phyloP scores from a whole-genome alignment of 2,888 invertebrate species.

The Mimas tiliae region DNA sequence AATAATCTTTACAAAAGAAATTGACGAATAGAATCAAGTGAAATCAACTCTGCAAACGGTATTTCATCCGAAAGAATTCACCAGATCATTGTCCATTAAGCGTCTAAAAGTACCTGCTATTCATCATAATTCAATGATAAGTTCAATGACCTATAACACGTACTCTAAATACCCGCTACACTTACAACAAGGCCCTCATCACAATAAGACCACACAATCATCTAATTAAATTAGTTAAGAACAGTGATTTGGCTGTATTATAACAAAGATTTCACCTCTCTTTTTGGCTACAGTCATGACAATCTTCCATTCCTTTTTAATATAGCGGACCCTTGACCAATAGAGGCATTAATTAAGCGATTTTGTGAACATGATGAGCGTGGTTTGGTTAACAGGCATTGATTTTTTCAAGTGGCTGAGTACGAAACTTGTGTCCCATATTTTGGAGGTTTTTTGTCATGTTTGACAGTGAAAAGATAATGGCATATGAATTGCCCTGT shows the following conservation, averaged over 20 bases:
- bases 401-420: conserved; percentile 14
- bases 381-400: conserved; percentile 14
- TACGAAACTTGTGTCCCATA: conserved; percentile 2
- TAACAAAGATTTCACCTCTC: conserved; percentile 7
- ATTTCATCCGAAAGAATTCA: not conserved
- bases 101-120: conserved; percentile 13
- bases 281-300: not conserved
- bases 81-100: not conserved
- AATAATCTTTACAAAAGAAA: not conserved
- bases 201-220: conserved; percentile 27
- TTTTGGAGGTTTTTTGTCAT: not conserved
- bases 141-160: conserved; percentile 7
- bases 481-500: not conserved
- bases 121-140: not conserved
- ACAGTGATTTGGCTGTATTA: conserved; percentile 23
- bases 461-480: conserved; percentile 5
- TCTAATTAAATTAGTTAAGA: conserved; percentile 29
- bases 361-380: conserved; percentile 18
- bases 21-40: not conserved
- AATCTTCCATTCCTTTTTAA: not conserved
- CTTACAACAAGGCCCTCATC: conserved; percentile 19
- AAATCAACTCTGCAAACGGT: conserved; percentile 4
- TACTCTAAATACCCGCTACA: conserved; percentile 17
- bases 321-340: conserved; percentile 2
- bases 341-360: conserved; percentile 18